Evolutionary conservation across 2,888 invertebrate species (phyloP).

Genomic region (Fragum fragum): DNA sequence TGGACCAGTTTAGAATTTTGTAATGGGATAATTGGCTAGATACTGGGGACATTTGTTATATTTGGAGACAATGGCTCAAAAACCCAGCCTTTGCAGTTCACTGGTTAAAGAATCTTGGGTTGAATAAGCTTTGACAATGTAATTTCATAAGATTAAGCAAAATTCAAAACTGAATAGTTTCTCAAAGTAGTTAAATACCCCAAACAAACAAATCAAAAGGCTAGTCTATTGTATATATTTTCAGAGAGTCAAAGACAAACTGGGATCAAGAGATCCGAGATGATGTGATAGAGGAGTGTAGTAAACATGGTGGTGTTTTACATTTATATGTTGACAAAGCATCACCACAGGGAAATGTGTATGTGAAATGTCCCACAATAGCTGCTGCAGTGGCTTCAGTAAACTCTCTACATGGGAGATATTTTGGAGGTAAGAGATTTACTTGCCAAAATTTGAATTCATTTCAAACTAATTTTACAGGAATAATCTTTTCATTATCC

Average conservation of each 20-base stretch:
- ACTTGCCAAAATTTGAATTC: too few relatives aligned
- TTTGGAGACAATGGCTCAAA: too few relatives aligned
- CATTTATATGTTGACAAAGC: constrained; percentile 98
- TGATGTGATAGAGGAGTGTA: constrained; percentile 99
- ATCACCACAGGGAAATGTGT: constrained; percentile 98
- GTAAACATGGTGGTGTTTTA: constrained; percentile 98
- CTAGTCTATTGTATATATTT: constrained; percentile 68
- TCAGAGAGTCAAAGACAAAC: constrained; percentile 91
- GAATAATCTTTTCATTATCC: too few relatives aligned
- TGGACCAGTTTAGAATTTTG: too few relatives aligned
- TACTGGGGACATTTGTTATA: too few relatives aligned
- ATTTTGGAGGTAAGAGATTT: constrained; percentile 95
- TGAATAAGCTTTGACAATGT: too few relatives aligned
- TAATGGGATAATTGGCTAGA: too few relatives aligned
- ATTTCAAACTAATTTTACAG: too few relatives aligned
- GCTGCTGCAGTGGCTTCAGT: constrained; percentile 98
- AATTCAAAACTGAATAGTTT: too few relatives aligned
- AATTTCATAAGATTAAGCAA: too few relatives aligned
- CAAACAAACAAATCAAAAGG: too few relatives aligned
- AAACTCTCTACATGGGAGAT: constrained; percentile 97
- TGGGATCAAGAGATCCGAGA: constrained; percentile 98
- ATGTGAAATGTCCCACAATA: constrained; percentile 99
- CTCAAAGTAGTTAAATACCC: too few relatives aligned
- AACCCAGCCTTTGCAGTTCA: neutral
- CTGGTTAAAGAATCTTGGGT: neutral